These are phyloP conservation scores for Volucella zonaria DNA, from an alignment of 2,888 invertebrate genomes.

Conservation along the genomic window DNA sequence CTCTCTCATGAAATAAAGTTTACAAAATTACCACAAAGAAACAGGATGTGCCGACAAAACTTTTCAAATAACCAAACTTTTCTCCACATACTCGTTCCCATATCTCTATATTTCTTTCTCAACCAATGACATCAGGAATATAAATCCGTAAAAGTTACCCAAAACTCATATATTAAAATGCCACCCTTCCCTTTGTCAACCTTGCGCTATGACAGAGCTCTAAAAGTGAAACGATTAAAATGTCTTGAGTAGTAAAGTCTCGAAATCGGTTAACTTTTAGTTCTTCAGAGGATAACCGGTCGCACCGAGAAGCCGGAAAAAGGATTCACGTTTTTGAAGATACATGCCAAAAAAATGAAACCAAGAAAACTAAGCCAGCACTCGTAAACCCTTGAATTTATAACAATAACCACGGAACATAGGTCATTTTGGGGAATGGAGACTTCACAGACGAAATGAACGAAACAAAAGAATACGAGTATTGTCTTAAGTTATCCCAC, in stretches of 20 bases:
- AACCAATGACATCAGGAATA: conserved; percentile 35
- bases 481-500: conserved; percentile 21
- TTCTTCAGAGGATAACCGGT: conserved; percentile 8
- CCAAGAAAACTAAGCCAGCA: conserved; percentile 6
- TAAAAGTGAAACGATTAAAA: conserved; percentile 43
- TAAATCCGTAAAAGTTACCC: conserved; percentile 29
- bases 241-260: conserved; percentile 36
- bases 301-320: neutral
- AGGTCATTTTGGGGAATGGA: conserved; percentile 39
- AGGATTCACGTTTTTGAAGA: neutral
- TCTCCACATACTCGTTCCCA: neutral
- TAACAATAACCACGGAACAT: conserved; percentile 57
- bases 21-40: neutral
- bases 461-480: conserved; percentile 2
- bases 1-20: neutral
- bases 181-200: neutral
- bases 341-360: conserved; percentile 6
- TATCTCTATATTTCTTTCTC: conserved; percentile 2
- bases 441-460: neutral
- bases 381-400: conserved; percentile 37
- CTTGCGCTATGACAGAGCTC: neutral
- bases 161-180: conserved; percentile 13
- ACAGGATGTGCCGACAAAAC: neutral
- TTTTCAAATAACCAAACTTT: conserved; percentile 44
- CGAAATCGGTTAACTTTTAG: conserved; percentile 47